phyloP scores from a whole-genome alignment of 2,888 invertebrate genomes.

The Alviniconcha strummeri region DNA sequence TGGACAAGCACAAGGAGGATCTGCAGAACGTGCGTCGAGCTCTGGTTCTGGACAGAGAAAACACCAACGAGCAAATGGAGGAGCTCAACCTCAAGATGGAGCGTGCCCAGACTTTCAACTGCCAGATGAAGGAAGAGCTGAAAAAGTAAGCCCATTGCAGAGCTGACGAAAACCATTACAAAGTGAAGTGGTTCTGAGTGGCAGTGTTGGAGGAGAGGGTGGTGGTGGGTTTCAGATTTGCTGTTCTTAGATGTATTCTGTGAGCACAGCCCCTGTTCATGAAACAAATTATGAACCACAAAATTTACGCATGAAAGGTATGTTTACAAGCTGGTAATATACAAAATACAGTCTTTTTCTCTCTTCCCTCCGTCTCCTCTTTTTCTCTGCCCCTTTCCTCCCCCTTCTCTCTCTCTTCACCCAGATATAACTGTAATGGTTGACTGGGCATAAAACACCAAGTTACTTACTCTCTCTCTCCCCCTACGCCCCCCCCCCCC shows the following conservation, averaged over 20 bases:
- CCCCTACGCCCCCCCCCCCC: too few species aligned
- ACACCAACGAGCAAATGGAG: constrained; percentile 14
- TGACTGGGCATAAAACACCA: too few species aligned
- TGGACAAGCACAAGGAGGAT: constrained; percentile 21
- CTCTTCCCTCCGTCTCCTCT: too few species aligned
- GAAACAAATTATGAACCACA: too few species aligned
- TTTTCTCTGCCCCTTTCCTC: too few species aligned
- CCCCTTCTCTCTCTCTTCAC: too few species aligned
- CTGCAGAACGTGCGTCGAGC: constrained; percentile 27
- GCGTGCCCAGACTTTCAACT: constrained; percentile 39
- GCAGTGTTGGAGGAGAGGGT: neutral
- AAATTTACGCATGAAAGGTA: too few species aligned
- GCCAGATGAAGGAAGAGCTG: constrained; percentile 25
- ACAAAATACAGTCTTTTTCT: too few species aligned
- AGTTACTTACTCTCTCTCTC: too few species aligned
- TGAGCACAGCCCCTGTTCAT: too few species aligned
- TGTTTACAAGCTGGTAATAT: too few species aligned
- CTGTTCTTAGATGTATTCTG: neutral
- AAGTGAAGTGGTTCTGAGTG: neutral
- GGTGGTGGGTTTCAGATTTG: neutral
- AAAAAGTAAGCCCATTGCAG: constrained; percentile 13
- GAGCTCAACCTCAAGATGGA: constrained; percentile 39
- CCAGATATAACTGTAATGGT: too few species aligned
- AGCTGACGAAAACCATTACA: neutral
- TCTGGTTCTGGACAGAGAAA: constrained; percentile 14